Base-by-base conservation (phyloP, 2,888 invertebrate species). In the Biston betularia region DNA sequence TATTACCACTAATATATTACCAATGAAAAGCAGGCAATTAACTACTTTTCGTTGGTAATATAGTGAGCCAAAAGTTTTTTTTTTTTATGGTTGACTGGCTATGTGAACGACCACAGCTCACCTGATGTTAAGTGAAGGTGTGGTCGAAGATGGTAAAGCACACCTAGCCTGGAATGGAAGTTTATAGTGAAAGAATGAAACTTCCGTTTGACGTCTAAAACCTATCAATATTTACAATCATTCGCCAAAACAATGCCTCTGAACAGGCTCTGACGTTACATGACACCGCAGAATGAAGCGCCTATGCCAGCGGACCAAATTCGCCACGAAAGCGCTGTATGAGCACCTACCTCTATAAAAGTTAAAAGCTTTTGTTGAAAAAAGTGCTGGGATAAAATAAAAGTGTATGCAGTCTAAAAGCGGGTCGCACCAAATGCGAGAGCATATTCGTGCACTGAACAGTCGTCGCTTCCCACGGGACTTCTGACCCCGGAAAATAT, bases 301-400 rank as follows among this genome's bases (percentile, higher is more conserved):
- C 62, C 68, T 74, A 57, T 69, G 71, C 60, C 75, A 73, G 69
- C 75, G 75, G 70, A 72, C 71, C 72, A 84, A 86, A 86, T 84
- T 83, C 81, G 80, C 85, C 82, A 79, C 82, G 77, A 84, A 87
- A 90, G 86, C 85, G 79, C 80, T 81, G 81, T 86, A 87, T 84
- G 83, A 84, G 83, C 83, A 85, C 82, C 83, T 84, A 85, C 82
- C 83, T 84, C 81, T 81, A 88, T 88, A 88, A 91, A 91, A 89
- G 89, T 90, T 92, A 91, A 92, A 91, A 92, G 92, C 90, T 90
- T 90, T 90, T 83, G 85, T 83, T 79, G 79, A 89, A 92, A 92
- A 90, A 89, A 89, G 78, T 82, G 79, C 78, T 74, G 73, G 77
- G 80, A 84, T 83, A 84, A 89, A 89, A 88, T 87, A 87, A 87